Percentiles rank a stretch among this genome's conserved stretches.
Conservation (phyloP, 1,140 invertebrate species). For the Acromyrmex echinatior region DNA sequence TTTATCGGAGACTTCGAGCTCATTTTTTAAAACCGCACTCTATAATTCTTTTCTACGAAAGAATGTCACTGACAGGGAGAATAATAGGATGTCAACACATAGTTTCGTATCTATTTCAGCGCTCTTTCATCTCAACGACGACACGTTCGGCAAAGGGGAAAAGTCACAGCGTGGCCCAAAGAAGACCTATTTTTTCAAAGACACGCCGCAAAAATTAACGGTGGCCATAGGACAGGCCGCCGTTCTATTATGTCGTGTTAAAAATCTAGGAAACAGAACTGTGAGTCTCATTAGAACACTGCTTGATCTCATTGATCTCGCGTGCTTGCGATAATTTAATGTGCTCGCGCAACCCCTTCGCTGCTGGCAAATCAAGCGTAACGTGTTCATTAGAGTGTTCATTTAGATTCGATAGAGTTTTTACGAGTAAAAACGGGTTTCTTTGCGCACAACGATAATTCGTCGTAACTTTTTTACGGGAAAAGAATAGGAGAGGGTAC, state of each 20-base stretch:
- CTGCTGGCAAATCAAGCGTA: slow-evolving; percentile 27
- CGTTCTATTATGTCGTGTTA: slow-evolving; percentile 92
- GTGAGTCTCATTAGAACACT: slow-evolving; percentile 88
- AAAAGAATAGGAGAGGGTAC: not conserved
- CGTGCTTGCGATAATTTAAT: slow-evolving; percentile 34
- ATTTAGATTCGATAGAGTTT: slow-evolving; percentile 9
- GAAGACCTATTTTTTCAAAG: slow-evolving; percentile 93
- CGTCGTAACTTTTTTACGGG: not conserved
- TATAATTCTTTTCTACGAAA: not conserved
- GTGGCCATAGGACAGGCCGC: slow-evolving; percentile 93
- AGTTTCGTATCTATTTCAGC: slow-evolving; percentile 58
- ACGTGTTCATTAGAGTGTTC: slow-evolving; percentile 28
- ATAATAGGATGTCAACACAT: slow-evolving; percentile 24
- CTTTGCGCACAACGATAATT: not conserved
- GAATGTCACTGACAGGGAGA: not conserved
- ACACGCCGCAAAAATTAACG: slow-evolving; percentile 92
- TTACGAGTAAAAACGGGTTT: not conserved
- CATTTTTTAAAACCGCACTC: not conserved
- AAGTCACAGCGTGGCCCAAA: slow-evolving; percentile 90
- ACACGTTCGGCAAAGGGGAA: slow-evolving; percentile 84
- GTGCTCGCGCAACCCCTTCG: slow-evolving; percentile 53
- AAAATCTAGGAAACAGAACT: slow-evolving; percentile 94
- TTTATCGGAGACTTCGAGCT: not conserved
- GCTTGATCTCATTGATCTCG: slow-evolving; percentile 41
- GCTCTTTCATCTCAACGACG: slow-evolving; percentile 52